These are phyloP conservation scores for Drosophila falleni DNA, from an alignment of 2,888 invertebrate genomes.

Conservation along the genomic window DNA sequence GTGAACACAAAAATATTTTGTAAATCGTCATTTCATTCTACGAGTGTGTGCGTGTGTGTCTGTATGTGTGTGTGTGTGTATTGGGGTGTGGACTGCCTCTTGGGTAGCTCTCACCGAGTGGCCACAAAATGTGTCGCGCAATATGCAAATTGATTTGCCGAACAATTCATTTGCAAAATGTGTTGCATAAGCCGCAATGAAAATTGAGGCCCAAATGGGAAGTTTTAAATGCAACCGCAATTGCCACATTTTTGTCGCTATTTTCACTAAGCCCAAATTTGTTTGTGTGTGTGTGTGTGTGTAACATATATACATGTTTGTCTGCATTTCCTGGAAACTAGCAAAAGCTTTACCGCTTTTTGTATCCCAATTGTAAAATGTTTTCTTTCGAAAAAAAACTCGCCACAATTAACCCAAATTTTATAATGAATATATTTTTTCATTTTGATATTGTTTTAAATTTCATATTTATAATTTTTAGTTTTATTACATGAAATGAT, in stretches of 20 bases:
- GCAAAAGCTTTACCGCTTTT: constrained; percentile 3
- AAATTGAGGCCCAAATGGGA: constrained; percentile 48
- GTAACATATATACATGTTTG: not conserved
- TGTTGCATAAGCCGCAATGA: constrained; percentile 74
- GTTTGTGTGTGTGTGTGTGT: not conserved
- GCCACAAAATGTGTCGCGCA: constrained; percentile 73
- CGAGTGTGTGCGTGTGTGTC: constrained; percentile 1
- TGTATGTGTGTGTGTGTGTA: constrained; percentile 15
- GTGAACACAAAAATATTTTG: constrained; percentile 81
- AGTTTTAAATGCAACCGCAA: constrained; percentile 46
- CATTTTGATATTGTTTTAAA: too few relatives aligned
- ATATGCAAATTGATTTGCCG: constrained; percentile 78
- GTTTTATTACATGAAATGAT: too few relatives aligned
- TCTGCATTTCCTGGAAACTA: not conserved
- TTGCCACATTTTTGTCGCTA: constrained; percentile 45
- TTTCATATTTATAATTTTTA: too few relatives aligned
- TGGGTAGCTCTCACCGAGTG: constrained; percentile 24
- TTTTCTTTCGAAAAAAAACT: not conserved
- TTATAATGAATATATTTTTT: too few relatives aligned
- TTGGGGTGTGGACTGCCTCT: constrained; percentile 22
- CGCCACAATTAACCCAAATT: too few relatives aligned
- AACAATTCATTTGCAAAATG: constrained; percentile 77
- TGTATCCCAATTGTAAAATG: not conserved
- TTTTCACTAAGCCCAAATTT: constrained; percentile 25
- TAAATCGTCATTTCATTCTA: constrained; percentile 62